Evolutionary conservation across 2,113 vertebrate species (phyloP), one percentile per base, ranked within the genome.

Genomic region (Bos indicus): DNA sequence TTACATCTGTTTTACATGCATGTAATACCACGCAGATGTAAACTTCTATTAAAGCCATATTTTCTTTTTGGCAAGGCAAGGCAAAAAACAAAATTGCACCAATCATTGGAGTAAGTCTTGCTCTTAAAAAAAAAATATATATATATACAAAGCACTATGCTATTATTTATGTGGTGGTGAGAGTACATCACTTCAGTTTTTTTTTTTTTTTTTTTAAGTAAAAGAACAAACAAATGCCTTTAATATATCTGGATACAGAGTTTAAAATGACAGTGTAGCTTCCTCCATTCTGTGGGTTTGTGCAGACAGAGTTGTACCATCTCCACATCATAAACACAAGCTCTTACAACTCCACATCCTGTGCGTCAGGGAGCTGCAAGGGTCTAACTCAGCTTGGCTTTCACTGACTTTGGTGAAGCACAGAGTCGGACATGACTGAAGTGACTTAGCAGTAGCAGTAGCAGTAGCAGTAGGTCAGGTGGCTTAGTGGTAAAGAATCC

Each of bases 1-100:
- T 98, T 99, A 99, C 99, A 99, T 99, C 99, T 99, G 99, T 99
- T 99, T 99, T 99, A 99, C 99, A 99, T 99, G 99, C 98, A 98
- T 98, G 98, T 99, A 99, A 99, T 99, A 98, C 99, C 98, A 99
- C 97, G 97, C 99, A 99, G 99, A 99, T 99, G 99, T 99, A 98
- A 98, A 98, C 97, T 98, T 99, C 98, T 99, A 99, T 99, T 99
- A 99, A 99, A 99, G 98, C 99, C 99, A 99, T 99, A 99, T 99
- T 99, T 99, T 98, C 98, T 99, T 98, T 98, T 98, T 99, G 99
- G 99, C 99, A 99, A 99, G 98, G 98, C 98, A 98, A 98, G 96
- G 36, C 93, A 97, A 97, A 54, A 98, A 98, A 98, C 97, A 98
- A 98, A 98, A 98, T 98, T 98, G 96, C 88, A 98, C 97, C 97